Evolutionary conservation across 2,797 vertebrate genomes (phyloP), one percentile per base, ranked within the genome.

Genomic region (Bufotes viridis): DNA sequence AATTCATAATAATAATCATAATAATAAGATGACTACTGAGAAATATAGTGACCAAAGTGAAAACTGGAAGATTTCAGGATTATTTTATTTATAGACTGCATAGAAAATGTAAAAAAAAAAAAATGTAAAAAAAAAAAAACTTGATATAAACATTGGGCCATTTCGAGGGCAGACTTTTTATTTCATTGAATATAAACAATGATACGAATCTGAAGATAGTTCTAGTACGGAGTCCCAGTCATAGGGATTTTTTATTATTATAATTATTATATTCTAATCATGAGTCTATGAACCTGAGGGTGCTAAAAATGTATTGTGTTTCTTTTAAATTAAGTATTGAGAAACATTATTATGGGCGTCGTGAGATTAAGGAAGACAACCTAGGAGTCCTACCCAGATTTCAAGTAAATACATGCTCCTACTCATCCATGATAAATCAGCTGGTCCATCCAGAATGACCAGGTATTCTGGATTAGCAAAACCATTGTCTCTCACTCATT

Each of bases 271-370:
- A 60, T n/a, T 82, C 24, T 82, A 17, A 65, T 76, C 72, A 78
- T 12, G 34, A 14, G 18, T 1, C 8, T 78, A 15, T 67, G 24
- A 60, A 79, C 53, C 55, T 0, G 12, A 80, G 17, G 65, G 42
- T 65, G 65, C 63, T 24, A 63, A 34, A 88, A 88, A 74, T 61
- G 67, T 51, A 70, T 70, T 74, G 17, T 80, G 70, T 63, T 69
- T 34, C 65, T 20, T 60, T 57, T 69, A 65, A 79, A 69, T 70
- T 80, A 84, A 22, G 24, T 55, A 69, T 87, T 89, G 88, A 65
- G 80, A 83, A 78, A 89, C 65, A 65, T 42, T 74, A n/a, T 89
- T 84, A 84, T 87, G 85, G 88, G 88, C 55, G 88, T 87, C 72
- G 70, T 11, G 29, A 78, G 60, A 72, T 82, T 82, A 89, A 34